Evolutionary conservation across 2,797 vertebrate genomes (phyloP).

Genomic region (Miichthys miiuy): DNA sequence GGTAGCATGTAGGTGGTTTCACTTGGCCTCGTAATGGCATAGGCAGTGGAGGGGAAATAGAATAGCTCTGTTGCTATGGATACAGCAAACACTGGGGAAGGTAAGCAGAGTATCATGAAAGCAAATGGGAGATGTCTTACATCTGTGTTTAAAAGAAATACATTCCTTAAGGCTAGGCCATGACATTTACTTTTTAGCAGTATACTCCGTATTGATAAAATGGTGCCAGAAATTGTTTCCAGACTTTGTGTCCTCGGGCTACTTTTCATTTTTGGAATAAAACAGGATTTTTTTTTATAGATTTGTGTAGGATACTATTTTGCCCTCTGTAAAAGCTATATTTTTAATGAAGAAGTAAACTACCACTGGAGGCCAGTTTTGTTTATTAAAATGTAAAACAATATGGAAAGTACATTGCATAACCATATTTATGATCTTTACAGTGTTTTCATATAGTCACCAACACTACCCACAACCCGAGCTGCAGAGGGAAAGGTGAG

Average conservation of each 20-base stretch:
- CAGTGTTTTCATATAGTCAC: conserved; percentile 82
- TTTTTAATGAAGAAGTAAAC: conserved; percentile 52
- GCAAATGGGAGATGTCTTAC: conserved; percentile 38
- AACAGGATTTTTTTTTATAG: conserved; percentile 36
- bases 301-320: conserved; percentile 14
- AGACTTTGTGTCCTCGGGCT: conserved; percentile 21
- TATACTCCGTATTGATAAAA: conserved; percentile 27
- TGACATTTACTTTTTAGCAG: conserved; percentile 52
- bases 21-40: conserved; percentile 48
- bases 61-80: conserved; percentile 79
- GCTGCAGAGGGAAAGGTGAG: conserved; percentile 77
- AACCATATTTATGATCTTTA: conserved; percentile 45
- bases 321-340: conserved; percentile 27
- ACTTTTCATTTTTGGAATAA: conserved; percentile 35
- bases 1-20: conserved; percentile 50
- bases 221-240: conserved; percentile 31
- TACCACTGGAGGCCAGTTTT: conserved; percentile 31
- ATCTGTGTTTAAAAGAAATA: conserved; percentile 54
- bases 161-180: conserved; percentile 27
- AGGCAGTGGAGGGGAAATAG: conserved; percentile 50
- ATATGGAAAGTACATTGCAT: conserved; percentile 6
- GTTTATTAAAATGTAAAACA: conserved; percentile 47
- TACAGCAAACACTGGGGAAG: conserved; percentile 80
- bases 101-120: conserved; percentile 44
- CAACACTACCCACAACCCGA: conserved; percentile 71